Conservation (phyloP, 1,140 invertebrate genomes). For the Anagrus nilaparvatae region DNA sequence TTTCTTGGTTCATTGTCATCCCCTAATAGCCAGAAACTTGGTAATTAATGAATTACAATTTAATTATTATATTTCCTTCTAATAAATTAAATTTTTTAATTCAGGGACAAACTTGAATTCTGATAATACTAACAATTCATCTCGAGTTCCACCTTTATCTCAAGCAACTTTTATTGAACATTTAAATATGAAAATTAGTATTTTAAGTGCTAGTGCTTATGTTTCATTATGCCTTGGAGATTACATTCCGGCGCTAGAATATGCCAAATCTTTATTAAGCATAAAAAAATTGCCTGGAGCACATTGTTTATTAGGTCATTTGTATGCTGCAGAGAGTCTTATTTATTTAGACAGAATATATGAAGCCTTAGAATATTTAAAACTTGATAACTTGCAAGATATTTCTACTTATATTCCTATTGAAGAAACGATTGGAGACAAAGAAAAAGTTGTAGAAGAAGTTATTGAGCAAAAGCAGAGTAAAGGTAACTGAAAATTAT, state of each 20-base stretch:
- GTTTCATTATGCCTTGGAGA: constrained; percentile 78
- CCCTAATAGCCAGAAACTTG: constrained; percentile 8
- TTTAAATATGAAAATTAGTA: constrained; percentile 51
- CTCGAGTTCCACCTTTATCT: constrained; percentile 18
- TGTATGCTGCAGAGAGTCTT: constrained; percentile 85
- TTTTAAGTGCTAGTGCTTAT: constrained; percentile 72
- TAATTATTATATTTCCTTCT: background rate
- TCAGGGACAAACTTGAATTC: background rate
- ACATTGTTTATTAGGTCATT: constrained; percentile 68
- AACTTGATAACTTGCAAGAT: constrained; percentile 63
- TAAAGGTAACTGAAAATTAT: constrained; percentile 28
- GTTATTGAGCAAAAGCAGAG: constrained; percentile 31
- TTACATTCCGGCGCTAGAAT: constrained; percentile 66
- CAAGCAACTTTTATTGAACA: constrained; percentile 27
- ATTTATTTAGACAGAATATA: constrained; percentile 71
- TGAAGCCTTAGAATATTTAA: constrained; percentile 77
- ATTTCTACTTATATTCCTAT: constrained; percentile 39
- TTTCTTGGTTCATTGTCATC: constrained; percentile 12
- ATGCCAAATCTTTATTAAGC: constrained; percentile 58
- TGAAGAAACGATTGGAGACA: constrained; percentile 28
- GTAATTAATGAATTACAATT: constrained; percentile 2
- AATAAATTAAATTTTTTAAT: constrained; percentile 2
- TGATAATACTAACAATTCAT: constrained; percentile 18
- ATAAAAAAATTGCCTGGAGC: constrained; percentile 55
- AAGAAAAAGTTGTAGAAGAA: constrained; percentile 31